Evolutionary conservation across 2,888 invertebrate species (phyloP), one percentile per base, ranked within the genome.

Genomic region (Hirudinaria manillensis): DNA sequence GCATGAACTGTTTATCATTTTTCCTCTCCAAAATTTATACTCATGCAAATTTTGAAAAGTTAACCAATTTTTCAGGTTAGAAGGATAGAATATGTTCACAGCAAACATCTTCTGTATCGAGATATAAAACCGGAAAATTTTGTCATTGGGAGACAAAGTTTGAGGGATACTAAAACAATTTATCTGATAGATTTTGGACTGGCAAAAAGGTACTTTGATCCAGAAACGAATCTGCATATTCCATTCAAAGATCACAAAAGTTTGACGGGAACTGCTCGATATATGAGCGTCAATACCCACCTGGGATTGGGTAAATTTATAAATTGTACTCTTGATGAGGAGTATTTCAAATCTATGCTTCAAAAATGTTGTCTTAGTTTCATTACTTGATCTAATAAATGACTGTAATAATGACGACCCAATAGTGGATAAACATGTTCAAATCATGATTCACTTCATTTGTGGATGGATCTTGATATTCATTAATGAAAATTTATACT

Each of bases 161-260:
- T 55, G 7, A 27, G 45, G 34, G 45, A 32, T 32, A 72, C 27
- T 10, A 55, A 27, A 56, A 53, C 53, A 13, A 55, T 99, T 88
- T 98, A 98, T 89, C 97, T 99, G 88, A 98, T 99, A 89, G 99
- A 99, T 91, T 99, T 99, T 90, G 99, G 99, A 88, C 91, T 99
- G 90, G 99, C 99, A 88, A 99, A 99, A 91, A 98, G 99, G 90
- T 99, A 99, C 89, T 99, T 99, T 89, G 99, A 99, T 89, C 92
- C 96, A 89, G 98, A 99, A 90, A 88, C 87, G 72, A 83, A 84
- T 78, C 84, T 98, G 89, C 99, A 99, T 89, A 99, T 99, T 89
- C 98, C 99, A 83, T 99, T 99, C 89, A 92, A 98, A 90, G 99
- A 99, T 90, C 99, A 99, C 89, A 99, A 99, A 89, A 97, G 97